A percentile compares a stretch with the other conserved stretches of the same genome.
Evolutionary conservation across 2,888 invertebrate species (phyloP).

Genomic region (Hymenopus coronatus): DNA sequence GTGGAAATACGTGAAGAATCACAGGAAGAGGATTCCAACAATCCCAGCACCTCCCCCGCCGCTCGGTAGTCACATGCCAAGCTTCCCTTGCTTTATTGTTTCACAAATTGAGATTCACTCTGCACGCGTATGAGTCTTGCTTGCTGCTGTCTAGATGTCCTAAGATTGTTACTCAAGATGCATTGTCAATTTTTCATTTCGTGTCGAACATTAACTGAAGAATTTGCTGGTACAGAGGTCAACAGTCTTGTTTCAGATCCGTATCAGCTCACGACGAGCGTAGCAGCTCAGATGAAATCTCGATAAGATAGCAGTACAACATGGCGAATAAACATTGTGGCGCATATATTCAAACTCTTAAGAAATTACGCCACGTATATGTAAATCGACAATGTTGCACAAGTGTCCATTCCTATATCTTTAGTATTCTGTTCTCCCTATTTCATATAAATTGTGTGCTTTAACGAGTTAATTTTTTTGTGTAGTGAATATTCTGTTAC

Average conservation of each 20-base stretch:
- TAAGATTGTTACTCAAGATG: neutral
- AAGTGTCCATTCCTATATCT: neutral
- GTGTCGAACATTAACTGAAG: neutral
- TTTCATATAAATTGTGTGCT: too few relatives aligned
- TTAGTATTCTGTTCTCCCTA: neutral
- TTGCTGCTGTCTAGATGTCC: neutral
- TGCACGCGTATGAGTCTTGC: neutral
- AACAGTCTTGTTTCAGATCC: neutral
- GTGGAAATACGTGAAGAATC: neutral
- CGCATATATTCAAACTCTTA: too few relatives aligned
- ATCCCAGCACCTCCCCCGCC: neutral
- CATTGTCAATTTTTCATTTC: neutral
- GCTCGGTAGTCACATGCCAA: too few relatives aligned
- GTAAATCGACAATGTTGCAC: neutral
- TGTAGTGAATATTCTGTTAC: too few relatives aligned
- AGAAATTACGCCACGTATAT: too few relatives aligned
- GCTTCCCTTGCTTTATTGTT: neutral
- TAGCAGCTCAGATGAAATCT: too few relatives aligned
- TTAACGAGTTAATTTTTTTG: too few relatives aligned
- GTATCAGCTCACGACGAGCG: neutral
- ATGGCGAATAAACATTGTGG: too few relatives aligned
- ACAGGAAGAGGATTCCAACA: neutral
- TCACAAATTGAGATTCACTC: neutral
- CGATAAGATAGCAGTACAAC: too few relatives aligned
- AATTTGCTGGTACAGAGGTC: neutral